Conservation (phyloP, 2,113 vertebrate species). For the Phycodurus eques region DNA sequence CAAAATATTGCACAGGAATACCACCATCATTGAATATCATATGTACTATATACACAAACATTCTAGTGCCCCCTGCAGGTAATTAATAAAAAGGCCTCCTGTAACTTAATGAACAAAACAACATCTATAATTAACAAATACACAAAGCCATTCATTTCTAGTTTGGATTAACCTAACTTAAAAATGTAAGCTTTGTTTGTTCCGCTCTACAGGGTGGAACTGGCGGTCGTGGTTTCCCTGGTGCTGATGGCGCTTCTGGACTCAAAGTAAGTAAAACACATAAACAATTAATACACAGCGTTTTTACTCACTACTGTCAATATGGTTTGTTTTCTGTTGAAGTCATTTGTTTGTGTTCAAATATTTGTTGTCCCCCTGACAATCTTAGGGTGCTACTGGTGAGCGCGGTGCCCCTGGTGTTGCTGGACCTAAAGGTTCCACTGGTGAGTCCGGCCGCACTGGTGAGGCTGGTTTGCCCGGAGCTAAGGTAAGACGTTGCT, state of each 20-base stretch:
- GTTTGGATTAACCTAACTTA: background rate
- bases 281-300: background rate
- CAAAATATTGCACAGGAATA: background rate
- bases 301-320: background rate
- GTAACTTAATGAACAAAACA: background rate
- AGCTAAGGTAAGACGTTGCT: conserved; percentile 81
- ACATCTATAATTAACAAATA: background rate
- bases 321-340: background rate
- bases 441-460: conserved; percentile 90
- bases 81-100: background rate
- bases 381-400: conserved; percentile 81
- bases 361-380: background rate
- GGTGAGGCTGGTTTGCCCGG: conserved; percentile 93
- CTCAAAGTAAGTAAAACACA: conserved; percentile 78
- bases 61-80: conserved; percentile 8
- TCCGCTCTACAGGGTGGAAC: conserved; percentile 80
- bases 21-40: background rate
- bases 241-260: conserved; percentile 85
- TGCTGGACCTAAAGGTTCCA: conserved; percentile 86
- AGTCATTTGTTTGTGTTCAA: background rate
- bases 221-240: conserved; percentile 95
- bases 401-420: conserved; percentile 87
- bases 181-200: conserved; percentile 2
- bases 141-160: background rate
- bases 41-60: background rate